phyloP scores from a whole-genome alignment of 30 jellyfish, hydroid and myxozoan species.

The Hydractinia echinata region DNA sequence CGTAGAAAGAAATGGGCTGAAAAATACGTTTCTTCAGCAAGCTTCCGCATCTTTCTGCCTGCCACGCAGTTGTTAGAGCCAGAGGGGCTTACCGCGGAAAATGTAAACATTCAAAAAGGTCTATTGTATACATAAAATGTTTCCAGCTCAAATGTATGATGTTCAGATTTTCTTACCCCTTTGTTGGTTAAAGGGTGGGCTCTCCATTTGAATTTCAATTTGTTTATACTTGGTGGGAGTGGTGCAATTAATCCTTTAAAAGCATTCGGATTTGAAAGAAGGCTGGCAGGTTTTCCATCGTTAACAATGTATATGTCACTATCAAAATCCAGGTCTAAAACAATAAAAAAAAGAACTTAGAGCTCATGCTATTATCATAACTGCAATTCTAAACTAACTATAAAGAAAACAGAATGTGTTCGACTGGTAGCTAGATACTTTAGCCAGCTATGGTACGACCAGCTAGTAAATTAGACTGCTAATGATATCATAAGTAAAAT shows the following conservation, averaged over 20 bases:
- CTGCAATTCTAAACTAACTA: neutral
- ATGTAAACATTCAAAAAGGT: too few species aligned
- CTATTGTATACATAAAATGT: too few species aligned
- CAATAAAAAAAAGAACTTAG: neutral
- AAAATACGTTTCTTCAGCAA: too few species aligned
- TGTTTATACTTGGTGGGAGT: constrained; percentile 29
- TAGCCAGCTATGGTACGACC: too few species aligned
- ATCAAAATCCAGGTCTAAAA: constrained; percentile 76
- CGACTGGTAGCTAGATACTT: neutral
- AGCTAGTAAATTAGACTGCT: too few species aligned
- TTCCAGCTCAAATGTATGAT: too few species aligned
- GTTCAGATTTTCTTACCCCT: too few species aligned
- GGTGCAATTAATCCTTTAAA: constrained; percentile 56
- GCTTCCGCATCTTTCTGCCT: too few species aligned
- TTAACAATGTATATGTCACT: constrained; percentile 52
- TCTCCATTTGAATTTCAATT: constrained; percentile 73
- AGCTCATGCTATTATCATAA: neutral
- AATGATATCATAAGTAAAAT: neutral
- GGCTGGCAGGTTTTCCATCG: constrained; percentile 41
- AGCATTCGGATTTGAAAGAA: constrained; percentile 35
- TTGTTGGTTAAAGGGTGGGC: constrained; percentile 18
- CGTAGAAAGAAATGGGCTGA: too few species aligned
- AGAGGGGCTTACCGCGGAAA: too few species aligned
- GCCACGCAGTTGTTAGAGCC: too few species aligned
- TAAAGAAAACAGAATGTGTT: neutral